Evolutionary conservation across 2,888 invertebrate species (phyloP).

Genomic region (Tupiocoris notatus): DNA sequence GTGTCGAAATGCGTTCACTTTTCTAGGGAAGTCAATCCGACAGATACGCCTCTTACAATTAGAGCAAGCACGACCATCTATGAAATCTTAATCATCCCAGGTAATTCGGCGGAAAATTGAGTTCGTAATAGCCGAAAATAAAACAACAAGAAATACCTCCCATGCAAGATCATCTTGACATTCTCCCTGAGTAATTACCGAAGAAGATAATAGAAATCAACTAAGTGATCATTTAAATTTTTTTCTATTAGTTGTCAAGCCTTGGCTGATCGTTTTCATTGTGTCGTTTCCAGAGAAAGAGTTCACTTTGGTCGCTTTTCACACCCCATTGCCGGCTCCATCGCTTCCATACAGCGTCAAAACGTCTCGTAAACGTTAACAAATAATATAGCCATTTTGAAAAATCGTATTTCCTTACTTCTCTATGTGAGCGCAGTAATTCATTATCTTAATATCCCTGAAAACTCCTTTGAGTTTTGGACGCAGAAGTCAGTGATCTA

Average conservation of each 20-base stretch:
- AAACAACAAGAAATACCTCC: not conserved
- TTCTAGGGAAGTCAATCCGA: conserved; percentile 24
- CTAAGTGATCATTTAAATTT: not conserved
- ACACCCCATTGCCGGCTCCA: conserved; percentile 23
- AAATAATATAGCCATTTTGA: no score
- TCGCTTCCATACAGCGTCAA: conserved; percentile 17
- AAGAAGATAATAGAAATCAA: no score
- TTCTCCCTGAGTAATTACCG: no score
- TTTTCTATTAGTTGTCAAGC: not conserved
- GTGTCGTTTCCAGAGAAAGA: conserved; percentile 25
- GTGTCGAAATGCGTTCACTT: conserved; percentile 22
- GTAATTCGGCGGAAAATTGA: not conserved
- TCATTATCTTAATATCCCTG: no score
- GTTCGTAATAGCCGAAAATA: not conserved
- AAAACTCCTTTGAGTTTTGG: no score
- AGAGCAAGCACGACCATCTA: conserved; percentile 18
- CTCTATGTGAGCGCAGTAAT: no score
- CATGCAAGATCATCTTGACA: not conserved
- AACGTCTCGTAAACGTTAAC: conserved; percentile 13
- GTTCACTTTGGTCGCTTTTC: conserved; percentile 35
- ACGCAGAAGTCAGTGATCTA: no score
- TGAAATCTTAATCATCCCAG: conserved; percentile 35
- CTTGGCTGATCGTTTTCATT: not conserved
- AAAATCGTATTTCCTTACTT: no score
- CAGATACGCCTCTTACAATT: conserved; percentile 16